A percentile compares a stretch with the other conserved stretches of the same genome.
phyloP scores from a whole-genome alignment of 2,113 vertebrate genomes.

The Leucosticte australis region DNA sequence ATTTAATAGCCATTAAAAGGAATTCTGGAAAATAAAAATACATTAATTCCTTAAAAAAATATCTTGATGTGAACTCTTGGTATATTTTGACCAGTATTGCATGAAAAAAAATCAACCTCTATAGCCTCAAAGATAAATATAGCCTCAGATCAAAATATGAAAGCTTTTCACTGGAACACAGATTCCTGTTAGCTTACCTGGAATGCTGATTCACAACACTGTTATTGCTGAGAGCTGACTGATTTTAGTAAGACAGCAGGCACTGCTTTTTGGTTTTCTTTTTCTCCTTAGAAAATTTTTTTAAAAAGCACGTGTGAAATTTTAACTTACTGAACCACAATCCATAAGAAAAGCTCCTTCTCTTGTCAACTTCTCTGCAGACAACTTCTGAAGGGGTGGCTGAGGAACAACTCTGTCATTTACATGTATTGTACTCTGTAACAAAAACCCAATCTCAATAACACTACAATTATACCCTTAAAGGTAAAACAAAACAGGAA shows the following conservation, averaged over 20 bases:
- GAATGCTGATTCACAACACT: neutral
- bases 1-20: neutral
- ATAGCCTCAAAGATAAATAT: neutral
- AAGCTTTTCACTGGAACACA: neutral
- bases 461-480: neutral
- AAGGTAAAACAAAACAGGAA: neutral
- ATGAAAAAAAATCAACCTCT: neutral
- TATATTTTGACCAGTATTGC: neutral
- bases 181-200: neutral
- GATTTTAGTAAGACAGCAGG: neutral
- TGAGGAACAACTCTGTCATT: slow-evolving; percentile 90
- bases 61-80: neutral
- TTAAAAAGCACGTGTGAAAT: neutral
- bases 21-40: neutral
- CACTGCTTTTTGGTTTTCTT: neutral
- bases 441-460: neutral
- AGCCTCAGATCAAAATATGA: neutral
- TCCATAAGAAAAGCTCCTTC: slow-evolving; percentile 97
- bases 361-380: slow-evolving; percentile 87
- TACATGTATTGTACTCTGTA: slow-evolving; percentile 88
- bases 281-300: neutral
- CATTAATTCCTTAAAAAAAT: neutral
- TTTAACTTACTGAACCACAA: slow-evolving; percentile 85
- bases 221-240: neutral
- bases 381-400: slow-evolving; percentile 87